Base-by-base conservation (phyloP, 2,113 vertebrate genomes). In the Rhinolophus ferrumequinum region DNA sequence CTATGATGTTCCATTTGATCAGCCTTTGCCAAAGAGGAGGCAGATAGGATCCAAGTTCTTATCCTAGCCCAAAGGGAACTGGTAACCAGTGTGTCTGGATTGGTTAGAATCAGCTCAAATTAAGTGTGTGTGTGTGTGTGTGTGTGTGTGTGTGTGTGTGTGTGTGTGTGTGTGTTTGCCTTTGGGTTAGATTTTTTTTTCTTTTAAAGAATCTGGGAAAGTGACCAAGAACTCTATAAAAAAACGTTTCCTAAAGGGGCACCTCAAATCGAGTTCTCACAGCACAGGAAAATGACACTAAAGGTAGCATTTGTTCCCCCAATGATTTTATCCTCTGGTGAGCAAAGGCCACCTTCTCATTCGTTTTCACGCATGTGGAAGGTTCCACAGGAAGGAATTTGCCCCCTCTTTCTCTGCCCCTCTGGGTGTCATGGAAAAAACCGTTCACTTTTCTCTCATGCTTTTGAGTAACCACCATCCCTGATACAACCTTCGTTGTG, bases 201-300 rank as follows among this genome's bases (percentile, higher is more conserved):
- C 88, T 93, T 92, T 72, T 85, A 50, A 56, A 73, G 69, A 90
- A 95, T 96, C 90, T 92, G 90, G 75, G 93, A 95, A 96, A 86
- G 41, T 52, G 13, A 95, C 93, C 96, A 97, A 97, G 84, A 94
- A 93, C 73, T 88, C 44, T 87, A 64, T 72, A 50, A 52, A 79
- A 72, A 76, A 56, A 4, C n/a, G 77, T 79, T 89, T 81, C 67
- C 47, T 56, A 79, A 93, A 89, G n/a, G 75, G 69, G 22, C 5
- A 89, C 33, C 69, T 90, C 69, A 64, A 87, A 87, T 60, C 73
- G 79, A 41, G 50, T 96, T 90, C 84, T 95, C 80, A 87, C 15
- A 84, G 80, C 87, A 77, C 8, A 87, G 69, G 38, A 56, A 85
- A 79, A 58, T 24, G 35, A 87, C 58, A 33, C 28, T 38, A 15